These are phyloP conservation scores for Oxyteleia sp. DNA, from an alignment of 2,888 invertebrate genomes.

Conservation along the genomic window DNA sequence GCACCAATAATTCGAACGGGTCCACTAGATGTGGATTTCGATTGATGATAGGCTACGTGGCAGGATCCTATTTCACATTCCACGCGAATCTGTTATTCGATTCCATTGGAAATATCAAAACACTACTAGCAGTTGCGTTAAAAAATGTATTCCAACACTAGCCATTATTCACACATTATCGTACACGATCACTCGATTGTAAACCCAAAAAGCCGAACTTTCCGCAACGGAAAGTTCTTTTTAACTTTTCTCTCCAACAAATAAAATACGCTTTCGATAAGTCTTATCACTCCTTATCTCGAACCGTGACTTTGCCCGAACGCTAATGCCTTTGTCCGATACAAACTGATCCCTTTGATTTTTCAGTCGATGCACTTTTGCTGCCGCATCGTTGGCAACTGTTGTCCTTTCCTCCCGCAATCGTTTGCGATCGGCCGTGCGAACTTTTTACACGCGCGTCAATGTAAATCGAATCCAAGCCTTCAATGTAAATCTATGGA, in stretches of 20 bases:
- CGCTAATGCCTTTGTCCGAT: neutral
- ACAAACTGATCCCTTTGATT: neutral
- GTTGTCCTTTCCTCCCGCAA: constrained; percentile 58
- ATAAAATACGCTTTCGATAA: constrained; percentile 75
- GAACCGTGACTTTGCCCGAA: constrained; percentile 83
- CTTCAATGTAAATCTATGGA: constrained; percentile 71
- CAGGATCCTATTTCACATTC: too few relatives aligned
- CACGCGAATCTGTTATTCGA: too few relatives aligned
- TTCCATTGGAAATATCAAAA: constrained; percentile 15
- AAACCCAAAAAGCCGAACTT: too few relatives aligned
- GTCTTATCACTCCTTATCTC: constrained; percentile 79
- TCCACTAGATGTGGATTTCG: too few relatives aligned
- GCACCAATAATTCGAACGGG: too few relatives aligned
- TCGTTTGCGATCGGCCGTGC: constrained; percentile 54
- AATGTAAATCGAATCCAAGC: constrained; percentile 73
- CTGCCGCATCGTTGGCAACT: constrained; percentile 37
- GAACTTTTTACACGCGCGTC: constrained; percentile 74
- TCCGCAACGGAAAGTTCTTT: too few relatives aligned
- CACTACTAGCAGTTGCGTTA: neutral
- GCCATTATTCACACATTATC: neutral
- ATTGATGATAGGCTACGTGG: too few relatives aligned
- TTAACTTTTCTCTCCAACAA: too few relatives aligned
- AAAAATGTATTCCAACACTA: neutral
- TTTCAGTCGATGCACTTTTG: constrained; percentile 25
- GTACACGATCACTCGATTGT: too few relatives aligned